Percentiles rank a stretch among this genome's conserved stretches.
phyloP scores from a whole-genome alignment of 2,797 vertebrate species.

The Meriones psammophilus region DNA sequence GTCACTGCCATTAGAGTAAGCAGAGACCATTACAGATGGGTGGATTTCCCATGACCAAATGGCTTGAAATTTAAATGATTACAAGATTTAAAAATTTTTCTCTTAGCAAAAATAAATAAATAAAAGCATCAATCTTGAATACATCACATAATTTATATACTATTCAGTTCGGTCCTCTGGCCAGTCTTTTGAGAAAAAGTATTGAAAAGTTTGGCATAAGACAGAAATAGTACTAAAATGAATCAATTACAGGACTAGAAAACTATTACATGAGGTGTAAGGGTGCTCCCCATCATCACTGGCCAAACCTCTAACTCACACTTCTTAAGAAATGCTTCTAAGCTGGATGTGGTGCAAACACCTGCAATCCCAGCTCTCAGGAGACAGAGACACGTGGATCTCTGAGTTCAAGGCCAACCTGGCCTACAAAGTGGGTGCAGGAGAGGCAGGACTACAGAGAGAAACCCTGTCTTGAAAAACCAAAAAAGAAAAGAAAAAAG shows the following conservation, averaged over 20 bases:
- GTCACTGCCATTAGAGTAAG: slow-evolving; percentile 23
- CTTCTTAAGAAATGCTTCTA: slow-evolving; percentile 38
- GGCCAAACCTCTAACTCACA: slow-evolving; percentile 14
- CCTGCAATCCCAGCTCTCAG: too few relatives aligned
- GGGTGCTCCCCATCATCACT: background rate
- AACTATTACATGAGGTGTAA: background rate
- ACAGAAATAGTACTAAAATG: background rate
- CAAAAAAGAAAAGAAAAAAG: too few relatives aligned
- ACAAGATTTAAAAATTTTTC: background rate
- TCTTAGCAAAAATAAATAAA: slow-evolving; percentile 19
- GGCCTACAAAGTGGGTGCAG: too few relatives aligned
- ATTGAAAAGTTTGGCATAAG: slow-evolving; percentile 29
- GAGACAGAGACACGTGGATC: too few relatives aligned
- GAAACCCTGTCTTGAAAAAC: too few relatives aligned
- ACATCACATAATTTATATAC: slow-evolving; percentile 32
- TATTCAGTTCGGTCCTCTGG: background rate
- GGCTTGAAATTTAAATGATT: slow-evolving; percentile 41
- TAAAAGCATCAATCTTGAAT: slow-evolving; percentile 34
- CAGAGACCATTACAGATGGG: slow-evolving; percentile 38
- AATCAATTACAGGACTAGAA: slow-evolving; percentile 33
- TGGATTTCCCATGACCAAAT: slow-evolving; percentile 41
- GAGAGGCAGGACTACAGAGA: too few relatives aligned
- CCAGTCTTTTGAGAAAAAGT: background rate
- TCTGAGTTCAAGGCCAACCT: too few relatives aligned
- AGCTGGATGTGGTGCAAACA: too few relatives aligned